phyloP scores from a whole-genome alignment of 2,888 invertebrate species.

The Aplocera efformata region DNA sequence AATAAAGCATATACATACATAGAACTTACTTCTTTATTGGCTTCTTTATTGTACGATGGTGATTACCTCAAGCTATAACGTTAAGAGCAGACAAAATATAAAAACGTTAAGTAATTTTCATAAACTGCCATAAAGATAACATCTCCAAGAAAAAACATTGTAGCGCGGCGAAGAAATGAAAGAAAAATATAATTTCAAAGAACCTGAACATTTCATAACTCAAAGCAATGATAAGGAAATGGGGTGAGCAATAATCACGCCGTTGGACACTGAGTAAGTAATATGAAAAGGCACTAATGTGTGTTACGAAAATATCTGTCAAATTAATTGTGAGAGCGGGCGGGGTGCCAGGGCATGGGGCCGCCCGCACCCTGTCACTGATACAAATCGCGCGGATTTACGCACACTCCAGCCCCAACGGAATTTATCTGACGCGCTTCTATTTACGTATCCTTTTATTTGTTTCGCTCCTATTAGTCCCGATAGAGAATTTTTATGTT shows the following conservation, averaged over 20 bases:
- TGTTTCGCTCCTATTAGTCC: slow-evolving; percentile 79
- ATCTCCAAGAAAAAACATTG: slow-evolving; percentile 4
- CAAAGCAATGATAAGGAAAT: slow-evolving; percentile 17
- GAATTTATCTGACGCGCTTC: slow-evolving; percentile 77
- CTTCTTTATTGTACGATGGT: too few relatives aligned
- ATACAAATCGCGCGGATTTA: slow-evolving; percentile 81
- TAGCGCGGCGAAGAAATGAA: slow-evolving; percentile 7
- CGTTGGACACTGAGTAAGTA: slow-evolving; percentile 12
- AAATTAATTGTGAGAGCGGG: slow-evolving; percentile 68
- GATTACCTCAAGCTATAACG: too few relatives aligned
- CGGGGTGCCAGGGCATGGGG: slow-evolving; percentile 32
- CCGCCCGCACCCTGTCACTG: slow-evolving; percentile 72
- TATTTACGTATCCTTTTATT: slow-evolving; percentile 81
- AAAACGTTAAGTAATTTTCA: neutral
- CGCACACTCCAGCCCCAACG: slow-evolving; percentile 76
- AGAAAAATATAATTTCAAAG: slow-evolving; percentile 31
- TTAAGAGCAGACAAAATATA: too few relatives aligned
- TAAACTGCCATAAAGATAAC: too few relatives aligned
- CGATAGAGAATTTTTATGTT: slow-evolving; percentile 81
- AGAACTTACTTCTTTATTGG: too few relatives aligned
- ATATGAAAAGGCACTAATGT: slow-evolving; percentile 35
- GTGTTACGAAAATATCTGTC: slow-evolving; percentile 51
- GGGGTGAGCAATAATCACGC: slow-evolving; percentile 16
- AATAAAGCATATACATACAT: too few relatives aligned
- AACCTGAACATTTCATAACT: slow-evolving; percentile 12